Conservation (phyloP, 2,797 vertebrate genomes). For the Enteromius mattozi region DNA sequence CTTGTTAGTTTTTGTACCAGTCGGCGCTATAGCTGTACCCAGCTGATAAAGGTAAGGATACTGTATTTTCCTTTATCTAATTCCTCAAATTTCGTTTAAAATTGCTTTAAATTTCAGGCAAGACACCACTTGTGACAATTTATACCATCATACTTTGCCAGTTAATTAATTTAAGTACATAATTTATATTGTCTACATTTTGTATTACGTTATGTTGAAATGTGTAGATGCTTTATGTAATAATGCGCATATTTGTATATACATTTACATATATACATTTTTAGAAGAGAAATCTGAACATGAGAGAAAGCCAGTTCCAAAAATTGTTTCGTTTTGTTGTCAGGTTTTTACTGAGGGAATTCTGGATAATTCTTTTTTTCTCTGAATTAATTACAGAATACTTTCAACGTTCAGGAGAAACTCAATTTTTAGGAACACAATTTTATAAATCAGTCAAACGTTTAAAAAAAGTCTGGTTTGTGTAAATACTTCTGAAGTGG, state of each 20-base stretch:
- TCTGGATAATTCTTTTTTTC: background rate
- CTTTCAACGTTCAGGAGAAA: background rate
- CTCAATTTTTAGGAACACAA: background rate
- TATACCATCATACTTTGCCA: background rate
- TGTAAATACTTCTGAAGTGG: background rate
- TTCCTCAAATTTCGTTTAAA: background rate
- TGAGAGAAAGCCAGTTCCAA: background rate
- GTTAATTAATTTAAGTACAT: background rate
- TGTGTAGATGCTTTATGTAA: background rate
- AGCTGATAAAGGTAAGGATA: conserved; percentile 21
- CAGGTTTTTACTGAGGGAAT: background rate
- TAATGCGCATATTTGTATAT: background rate
- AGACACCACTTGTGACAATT: too few relatives aligned
- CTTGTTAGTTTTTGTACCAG: background rate
- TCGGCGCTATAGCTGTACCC: background rate
- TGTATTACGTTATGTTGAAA: background rate
- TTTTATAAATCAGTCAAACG: background rate
- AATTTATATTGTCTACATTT: background rate
- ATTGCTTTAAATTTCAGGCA: background rate
- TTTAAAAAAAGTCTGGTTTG: background rate
- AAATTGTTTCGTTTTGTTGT: background rate
- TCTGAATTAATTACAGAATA: background rate
- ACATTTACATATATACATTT: background rate
- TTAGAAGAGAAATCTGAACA: background rate
- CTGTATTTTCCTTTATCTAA: background rate